phyloP scores from a whole-genome alignment of 2,888 invertebrate genomes.

The Darwinula stevensoni region DNA sequence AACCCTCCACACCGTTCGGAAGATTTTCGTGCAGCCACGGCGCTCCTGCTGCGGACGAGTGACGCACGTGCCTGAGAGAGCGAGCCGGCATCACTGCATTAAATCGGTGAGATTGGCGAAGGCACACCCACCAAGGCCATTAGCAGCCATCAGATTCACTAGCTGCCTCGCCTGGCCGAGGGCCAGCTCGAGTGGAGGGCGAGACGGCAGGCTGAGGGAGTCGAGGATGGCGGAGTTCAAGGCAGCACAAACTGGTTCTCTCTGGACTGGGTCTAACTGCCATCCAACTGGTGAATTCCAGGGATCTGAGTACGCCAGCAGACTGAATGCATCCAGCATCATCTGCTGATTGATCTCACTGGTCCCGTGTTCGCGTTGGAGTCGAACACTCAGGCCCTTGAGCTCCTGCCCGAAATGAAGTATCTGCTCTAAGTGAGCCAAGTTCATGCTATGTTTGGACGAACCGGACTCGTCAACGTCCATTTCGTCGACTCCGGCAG shows the following conservation, averaged over 20 bases:
- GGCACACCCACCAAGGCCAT: constrained; percentile 67
- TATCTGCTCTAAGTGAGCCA: not conserved
- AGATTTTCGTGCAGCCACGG: too few species aligned
- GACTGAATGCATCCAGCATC: constrained; percentile 89
- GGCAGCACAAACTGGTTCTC: constrained; percentile 80
- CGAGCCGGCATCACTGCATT: constrained; percentile 15
- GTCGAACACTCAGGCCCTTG: constrained; percentile 58
- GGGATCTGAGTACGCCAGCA: constrained; percentile 88
- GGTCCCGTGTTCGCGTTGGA: constrained; percentile 49
- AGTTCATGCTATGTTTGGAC: not conserved
- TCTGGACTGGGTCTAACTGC: constrained; percentile 75
- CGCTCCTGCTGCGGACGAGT: too few species aligned
- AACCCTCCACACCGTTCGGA: too few species aligned
- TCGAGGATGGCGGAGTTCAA: constrained; percentile 83
- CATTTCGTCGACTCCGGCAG: constrained; percentile 18
- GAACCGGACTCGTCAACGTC: not conserved
- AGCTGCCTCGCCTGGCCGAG: constrained; percentile 67
- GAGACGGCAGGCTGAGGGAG: constrained; percentile 59
- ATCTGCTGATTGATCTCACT: constrained; percentile 60
- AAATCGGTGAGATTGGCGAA: constrained; percentile 56
- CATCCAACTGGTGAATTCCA: constrained; percentile 89
- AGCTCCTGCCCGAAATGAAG: constrained; percentile 77
- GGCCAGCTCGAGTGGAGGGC: constrained; percentile 73
- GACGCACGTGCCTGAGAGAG: too few species aligned
- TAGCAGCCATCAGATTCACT: constrained; percentile 55